Conservation (phyloP, 2,797 vertebrate genomes). For the Pelochelys cantorii region DNA sequence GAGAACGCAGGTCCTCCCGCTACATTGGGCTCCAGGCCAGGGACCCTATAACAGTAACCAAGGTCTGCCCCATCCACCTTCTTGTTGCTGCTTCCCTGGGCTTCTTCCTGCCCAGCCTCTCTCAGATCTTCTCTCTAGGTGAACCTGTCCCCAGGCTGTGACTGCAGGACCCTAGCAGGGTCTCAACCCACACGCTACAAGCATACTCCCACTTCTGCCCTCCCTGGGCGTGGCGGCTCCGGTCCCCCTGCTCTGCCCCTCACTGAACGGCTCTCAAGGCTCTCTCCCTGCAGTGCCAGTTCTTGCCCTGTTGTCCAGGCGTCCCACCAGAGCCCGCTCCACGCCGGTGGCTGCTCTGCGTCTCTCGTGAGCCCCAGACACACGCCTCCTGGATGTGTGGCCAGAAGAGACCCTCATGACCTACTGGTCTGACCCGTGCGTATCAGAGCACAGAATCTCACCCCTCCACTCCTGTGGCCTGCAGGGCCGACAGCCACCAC, state of each 20-base stretch:
- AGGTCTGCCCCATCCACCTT: not conserved
- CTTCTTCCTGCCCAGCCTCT: not conserved
- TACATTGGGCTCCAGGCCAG: not conserved
- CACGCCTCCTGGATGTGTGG: too few relatives aligned
- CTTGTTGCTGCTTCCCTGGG: not conserved
- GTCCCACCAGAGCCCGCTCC: not conserved
- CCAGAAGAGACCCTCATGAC: too few relatives aligned
- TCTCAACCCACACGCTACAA: not conserved
- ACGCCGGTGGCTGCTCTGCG: not conserved
- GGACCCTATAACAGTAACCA: not conserved
- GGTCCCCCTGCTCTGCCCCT: not conserved
- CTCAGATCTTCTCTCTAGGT: not conserved
- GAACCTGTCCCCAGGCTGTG: too few relatives aligned
- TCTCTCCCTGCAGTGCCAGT: too few relatives aligned
- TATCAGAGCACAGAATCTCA: too few relatives aligned
- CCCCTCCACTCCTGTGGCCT: too few relatives aligned
- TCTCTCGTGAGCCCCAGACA: too few relatives aligned
- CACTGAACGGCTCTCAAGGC: not conserved
- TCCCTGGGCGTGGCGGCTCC: not conserved
- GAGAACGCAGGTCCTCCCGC: not conserved
- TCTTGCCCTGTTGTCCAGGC: not conserved
- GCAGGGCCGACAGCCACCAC: too few relatives aligned
- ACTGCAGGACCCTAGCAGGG: not conserved
- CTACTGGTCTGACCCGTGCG: too few relatives aligned
- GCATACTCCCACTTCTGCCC: not conserved